phyloP scores from a whole-genome alignment of 2,797 vertebrate species.

The Eulemur rubriventer region DNA sequence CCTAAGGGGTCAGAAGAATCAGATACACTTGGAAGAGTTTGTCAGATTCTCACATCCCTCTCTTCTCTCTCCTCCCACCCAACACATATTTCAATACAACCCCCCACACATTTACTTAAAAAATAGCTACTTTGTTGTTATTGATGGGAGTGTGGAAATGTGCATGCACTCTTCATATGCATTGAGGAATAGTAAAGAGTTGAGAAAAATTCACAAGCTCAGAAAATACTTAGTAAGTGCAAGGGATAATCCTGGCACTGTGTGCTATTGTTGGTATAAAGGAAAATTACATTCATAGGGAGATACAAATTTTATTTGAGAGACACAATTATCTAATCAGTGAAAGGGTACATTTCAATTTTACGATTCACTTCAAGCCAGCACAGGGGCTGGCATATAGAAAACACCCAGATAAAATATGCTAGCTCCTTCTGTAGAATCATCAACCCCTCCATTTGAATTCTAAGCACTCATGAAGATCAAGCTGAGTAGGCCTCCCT shows the following conservation, averaged over 20 bases:
- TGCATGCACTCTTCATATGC: background rate
- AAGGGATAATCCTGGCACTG: background rate
- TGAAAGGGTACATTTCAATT: background rate
- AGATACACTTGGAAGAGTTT: background rate
- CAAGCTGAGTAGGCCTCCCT: background rate
- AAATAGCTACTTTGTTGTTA: conserved; percentile 21
- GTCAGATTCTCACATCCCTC: background rate
- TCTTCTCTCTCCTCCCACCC: background rate
- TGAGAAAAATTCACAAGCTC: conserved; percentile 8
- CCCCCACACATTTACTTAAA: background rate
- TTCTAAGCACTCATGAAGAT: background rate
- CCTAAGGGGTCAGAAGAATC: background rate
- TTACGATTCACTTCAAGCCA: background rate
- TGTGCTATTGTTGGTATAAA: background rate
- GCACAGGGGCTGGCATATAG: background rate
- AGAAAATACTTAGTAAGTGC: background rate
- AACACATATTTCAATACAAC: background rate
- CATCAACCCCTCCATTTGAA: background rate
- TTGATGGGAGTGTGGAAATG: background rate
- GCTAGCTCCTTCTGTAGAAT: background rate
- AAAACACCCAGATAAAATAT: background rate
- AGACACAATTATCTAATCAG: conserved; percentile 25
- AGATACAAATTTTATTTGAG: background rate
- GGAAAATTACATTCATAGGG: background rate
- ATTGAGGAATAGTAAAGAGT: background rate